These are phyloP conservation scores for Masticophis lateralis DNA, from an alignment of 2,797 vertebrate species.

Conservation along the genomic window DNA sequence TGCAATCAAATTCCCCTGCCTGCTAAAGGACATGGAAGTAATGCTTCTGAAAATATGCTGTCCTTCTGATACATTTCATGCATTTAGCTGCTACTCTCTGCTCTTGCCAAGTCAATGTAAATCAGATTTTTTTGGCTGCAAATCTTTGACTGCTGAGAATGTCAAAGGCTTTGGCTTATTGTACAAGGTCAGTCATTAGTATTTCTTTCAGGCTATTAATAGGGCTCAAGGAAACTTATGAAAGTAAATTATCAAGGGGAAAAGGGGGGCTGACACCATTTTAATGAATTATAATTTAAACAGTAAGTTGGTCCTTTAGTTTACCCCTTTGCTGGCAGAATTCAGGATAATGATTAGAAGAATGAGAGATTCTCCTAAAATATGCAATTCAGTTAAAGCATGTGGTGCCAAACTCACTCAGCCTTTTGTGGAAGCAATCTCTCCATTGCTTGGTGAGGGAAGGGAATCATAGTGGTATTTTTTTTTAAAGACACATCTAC, in stretches of 20 bases:
- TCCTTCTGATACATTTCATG: not conserved
- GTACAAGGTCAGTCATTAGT: slow-evolving; percentile 57
- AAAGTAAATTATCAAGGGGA: slow-evolving; percentile 56
- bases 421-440: slow-evolving; percentile 13
- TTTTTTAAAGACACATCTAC: not conserved
- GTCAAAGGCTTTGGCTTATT: slow-evolving; percentile 66
- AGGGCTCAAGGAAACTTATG: slow-evolving; percentile 58
- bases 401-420: slow-evolving; percentile 8
- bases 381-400: slow-evolving; percentile 1
- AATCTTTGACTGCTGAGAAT: slow-evolving; percentile 54
- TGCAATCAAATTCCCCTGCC: not conserved
- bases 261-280: slow-evolving; percentile 64
- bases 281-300: slow-evolving; percentile 63
- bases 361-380: slow-evolving; percentile 23
- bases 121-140: slow-evolving; percentile 36
- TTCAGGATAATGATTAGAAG: slow-evolving; percentile 45
- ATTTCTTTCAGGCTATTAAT: slow-evolving; percentile 61
- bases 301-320: slow-evolving; percentile 62
- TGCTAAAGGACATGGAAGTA: slow-evolving; percentile 10
- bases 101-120: slow-evolving; percentile 34
- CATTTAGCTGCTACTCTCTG: not conserved
- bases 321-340: slow-evolving; percentile 37
- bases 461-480: not conserved
- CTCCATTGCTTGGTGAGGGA: not conserved
- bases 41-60: accelerated